Evolutionary conservation across 2,113 vertebrate species (phyloP), one percentile per base, ranked within the genome.

Genomic region (Trematomus loennbergii): DNA sequence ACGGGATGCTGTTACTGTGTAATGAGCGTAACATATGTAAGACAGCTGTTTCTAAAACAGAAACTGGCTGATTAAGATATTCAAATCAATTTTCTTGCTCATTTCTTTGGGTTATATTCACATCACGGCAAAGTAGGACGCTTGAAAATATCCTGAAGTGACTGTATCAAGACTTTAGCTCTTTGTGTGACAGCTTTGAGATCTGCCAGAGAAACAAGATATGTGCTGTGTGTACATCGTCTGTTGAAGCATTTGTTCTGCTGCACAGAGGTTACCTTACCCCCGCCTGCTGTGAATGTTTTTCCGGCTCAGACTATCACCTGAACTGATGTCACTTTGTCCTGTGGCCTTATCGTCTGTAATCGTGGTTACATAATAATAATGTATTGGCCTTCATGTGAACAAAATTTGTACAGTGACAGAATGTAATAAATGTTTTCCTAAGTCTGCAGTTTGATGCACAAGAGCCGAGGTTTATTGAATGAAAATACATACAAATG

Each of bases 351-450:
- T 93, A 87, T 54, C 46, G 69, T 83, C 58, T 81, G 60, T 83
- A 72, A 55, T 81, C 78, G 78, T 84, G 66, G 60, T 85, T 88
- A 58, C 22, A 77, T 82, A 69, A 65, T 62, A 69, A 79, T 81
- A 52, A 78, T 70, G 75, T 83, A 71, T 78, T 87, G 72, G 81
- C 81, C 81, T 90, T 85, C 66, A 72, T 80, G 88, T 91, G 86
- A 86, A 92, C 84, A 92, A 89, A 86, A 90, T 91, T 94, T 95
- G 92, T 95, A 93, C 86, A 88, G 84, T 88, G 73, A 62, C 79
- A 78, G 75, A 91, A 89, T 91, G 87, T 91, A 95, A 93, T 95
- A 95, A 96, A 95, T 89, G 72, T 86, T 92, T 95, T 93, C 79
- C 17, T 90, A 90, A 84, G 85, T 88, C 87, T 82, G 40, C 55